phyloP scores from a whole-genome alignment of 2,888 invertebrate species.

The Acronicta leporina region DNA sequence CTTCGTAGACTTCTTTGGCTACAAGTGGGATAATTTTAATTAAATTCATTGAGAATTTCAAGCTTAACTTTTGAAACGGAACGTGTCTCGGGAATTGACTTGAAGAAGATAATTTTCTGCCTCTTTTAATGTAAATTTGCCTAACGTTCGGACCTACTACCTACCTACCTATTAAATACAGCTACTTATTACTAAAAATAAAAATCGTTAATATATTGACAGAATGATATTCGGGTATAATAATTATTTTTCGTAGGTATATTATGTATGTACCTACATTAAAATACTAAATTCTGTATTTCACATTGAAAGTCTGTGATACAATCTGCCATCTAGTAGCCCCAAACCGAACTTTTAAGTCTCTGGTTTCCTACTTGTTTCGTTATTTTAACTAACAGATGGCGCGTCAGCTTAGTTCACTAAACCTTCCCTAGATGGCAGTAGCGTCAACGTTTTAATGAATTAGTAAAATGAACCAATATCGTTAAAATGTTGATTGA shows the following conservation, averaged over 20 bases:
- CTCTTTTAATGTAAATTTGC: constrained; percentile 17
- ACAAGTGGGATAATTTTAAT: constrained; percentile 73
- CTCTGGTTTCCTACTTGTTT: neutral
- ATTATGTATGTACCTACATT: no score
- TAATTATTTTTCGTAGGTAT: no score
- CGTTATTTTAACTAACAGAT: constrained; percentile 7
- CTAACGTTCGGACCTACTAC: neutral
- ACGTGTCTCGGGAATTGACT: constrained; percentile 50
- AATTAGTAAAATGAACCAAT: neutral
- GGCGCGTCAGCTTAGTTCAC: constrained; percentile 14
- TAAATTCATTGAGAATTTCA: constrained; percentile 70
- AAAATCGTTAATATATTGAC: no score
- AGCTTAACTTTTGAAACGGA: constrained; percentile 62
- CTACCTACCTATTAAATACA: no score
- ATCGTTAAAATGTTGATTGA: neutral
- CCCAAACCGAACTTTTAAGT: constrained; percentile 2
- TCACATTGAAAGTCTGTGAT: no score
- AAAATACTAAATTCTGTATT: no score
- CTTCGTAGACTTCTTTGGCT: constrained; percentile 61
- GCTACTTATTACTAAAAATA: no score
- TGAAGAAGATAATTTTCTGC: constrained; percentile 26
- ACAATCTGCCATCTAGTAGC: constrained; percentile 32
- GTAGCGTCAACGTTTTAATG: neutral
- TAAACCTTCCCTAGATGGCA: constrained; percentile 18
- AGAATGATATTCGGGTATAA: no score